These are phyloP conservation scores for Aphelocoma californica DNA, from an alignment of 2,797 vertebrate genomes.

Conservation along the genomic window DNA sequence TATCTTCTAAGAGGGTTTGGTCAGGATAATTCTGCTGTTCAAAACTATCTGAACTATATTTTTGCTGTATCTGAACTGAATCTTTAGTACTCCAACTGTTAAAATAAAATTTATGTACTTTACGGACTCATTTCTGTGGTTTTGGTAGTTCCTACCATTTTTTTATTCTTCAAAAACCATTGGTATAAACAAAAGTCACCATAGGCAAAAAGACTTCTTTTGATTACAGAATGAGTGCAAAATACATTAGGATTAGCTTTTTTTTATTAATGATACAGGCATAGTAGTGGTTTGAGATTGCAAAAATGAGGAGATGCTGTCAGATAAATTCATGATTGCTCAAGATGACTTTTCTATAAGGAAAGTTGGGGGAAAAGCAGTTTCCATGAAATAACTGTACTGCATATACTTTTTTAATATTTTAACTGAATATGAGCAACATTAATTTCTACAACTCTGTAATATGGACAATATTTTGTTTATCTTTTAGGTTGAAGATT, in stretches of 20 bases:
- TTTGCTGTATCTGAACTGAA: background rate
- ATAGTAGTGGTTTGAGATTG: background rate
- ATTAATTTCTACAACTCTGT: background rate
- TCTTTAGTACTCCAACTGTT: background rate
- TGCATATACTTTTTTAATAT: background rate
- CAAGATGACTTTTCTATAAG: background rate
- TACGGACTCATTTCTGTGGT: background rate
- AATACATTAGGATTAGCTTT: background rate
- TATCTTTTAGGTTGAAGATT: slow-evolving; percentile 72
- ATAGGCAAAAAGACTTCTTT: background rate
- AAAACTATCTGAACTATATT: background rate
- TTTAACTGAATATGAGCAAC: background rate
- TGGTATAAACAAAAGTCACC: background rate
- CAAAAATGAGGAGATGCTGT: background rate
- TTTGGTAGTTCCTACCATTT: background rate
- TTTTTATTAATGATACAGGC: background rate
- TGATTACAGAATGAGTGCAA: background rate
- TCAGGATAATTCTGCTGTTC: background rate
- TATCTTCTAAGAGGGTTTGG: background rate
- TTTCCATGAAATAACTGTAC: background rate
- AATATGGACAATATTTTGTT: slow-evolving; percentile 20
- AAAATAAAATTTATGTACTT: background rate
- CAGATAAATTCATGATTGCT: background rate
- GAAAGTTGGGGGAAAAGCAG: background rate
- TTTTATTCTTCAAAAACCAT: background rate